Conservation (phyloP, 1,140 invertebrate species). For the Drosophila dunni region DNA sequence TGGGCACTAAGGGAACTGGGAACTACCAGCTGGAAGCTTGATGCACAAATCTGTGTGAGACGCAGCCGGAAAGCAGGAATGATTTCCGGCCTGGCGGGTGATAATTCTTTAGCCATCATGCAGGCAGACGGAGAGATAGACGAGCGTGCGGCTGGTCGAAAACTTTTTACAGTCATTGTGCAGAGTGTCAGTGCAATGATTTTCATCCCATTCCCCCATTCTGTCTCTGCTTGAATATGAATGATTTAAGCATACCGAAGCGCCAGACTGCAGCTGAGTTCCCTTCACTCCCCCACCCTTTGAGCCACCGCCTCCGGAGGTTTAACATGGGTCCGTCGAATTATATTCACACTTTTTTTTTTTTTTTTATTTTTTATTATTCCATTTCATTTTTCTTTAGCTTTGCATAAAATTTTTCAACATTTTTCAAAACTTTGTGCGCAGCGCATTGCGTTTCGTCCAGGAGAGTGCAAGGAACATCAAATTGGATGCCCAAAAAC, state of each 20-base stretch:
- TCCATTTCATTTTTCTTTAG: conserved; percentile 15
- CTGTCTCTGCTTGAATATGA: conserved; percentile 47
- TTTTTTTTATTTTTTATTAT: conserved; percentile 8
- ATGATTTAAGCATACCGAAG: conserved; percentile 57
- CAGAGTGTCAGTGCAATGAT: conserved; percentile 50
- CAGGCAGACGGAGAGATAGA: conserved; percentile 21
- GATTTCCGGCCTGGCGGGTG: conserved; percentile 65
- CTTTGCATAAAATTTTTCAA: conserved; percentile 19
- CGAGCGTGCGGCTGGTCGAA: conserved; percentile 22
- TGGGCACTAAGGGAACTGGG: not conserved
- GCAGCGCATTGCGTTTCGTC: conserved; percentile 1
- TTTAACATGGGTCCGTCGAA: conserved; percentile 47
- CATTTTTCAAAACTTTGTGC: conserved; percentile 59
- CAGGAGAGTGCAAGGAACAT: conserved; percentile 26
- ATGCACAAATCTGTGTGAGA: conserved; percentile 43
- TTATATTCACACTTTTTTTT: conserved; percentile 61
- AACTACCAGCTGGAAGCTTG: not conserved
- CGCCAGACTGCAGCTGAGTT: conserved; percentile 40
- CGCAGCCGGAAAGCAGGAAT: conserved; percentile 67
- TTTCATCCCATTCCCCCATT: conserved; percentile 1
- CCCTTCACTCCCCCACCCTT: not conserved
- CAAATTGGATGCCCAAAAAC: conserved; percentile 56
- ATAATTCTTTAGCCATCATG: conserved; percentile 69
- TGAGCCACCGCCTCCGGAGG: not conserved
- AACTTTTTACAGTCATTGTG: conserved; percentile 73